phyloP scores from a whole-genome alignment of 2,888 invertebrate genomes.

The Drosophila mimetica region DNA sequence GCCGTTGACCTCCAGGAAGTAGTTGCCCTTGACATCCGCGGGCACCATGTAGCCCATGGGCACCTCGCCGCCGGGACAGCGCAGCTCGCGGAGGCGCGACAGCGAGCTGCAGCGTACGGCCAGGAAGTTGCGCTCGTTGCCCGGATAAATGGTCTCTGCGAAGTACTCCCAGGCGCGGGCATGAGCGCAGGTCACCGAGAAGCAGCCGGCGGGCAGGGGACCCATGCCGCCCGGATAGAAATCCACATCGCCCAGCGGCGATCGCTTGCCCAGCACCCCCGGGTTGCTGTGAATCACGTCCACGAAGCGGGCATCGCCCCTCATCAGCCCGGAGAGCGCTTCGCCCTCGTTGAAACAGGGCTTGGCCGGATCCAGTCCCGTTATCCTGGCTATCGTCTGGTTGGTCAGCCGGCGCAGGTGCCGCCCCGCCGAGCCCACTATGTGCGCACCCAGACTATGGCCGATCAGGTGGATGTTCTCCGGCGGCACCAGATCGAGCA shows the following conservation, averaged over 20 bases:
- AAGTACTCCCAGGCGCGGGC: slow-evolving; percentile 81
- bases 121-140: slow-evolving; percentile 82
- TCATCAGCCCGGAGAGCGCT: slow-evolving; percentile 75
- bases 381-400: slow-evolving; percentile 77
- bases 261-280: slow-evolving; percentile 82
- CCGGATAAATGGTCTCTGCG: slow-evolving; percentile 81
- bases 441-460: slow-evolving; percentile 84
- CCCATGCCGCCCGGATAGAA: slow-evolving; percentile 83
- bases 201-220: slow-evolving; percentile 80
- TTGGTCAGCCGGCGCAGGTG: slow-evolving; percentile 70
- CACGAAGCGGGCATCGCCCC: slow-evolving; percentile 83
- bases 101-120: slow-evolving; percentile 81
- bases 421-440: slow-evolving; percentile 82
- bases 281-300: slow-evolving; percentile 83
- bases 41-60: slow-evolving; percentile 82
- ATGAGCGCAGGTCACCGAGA: slow-evolving; percentile 80
- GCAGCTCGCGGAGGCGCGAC: slow-evolving; percentile 61
- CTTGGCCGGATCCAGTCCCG: slow-evolving; percentile 84
- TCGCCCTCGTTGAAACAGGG: slow-evolving; percentile 84
- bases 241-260: slow-evolving; percentile 82
- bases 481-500: slow-evolving; percentile 72
- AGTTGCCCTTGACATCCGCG: slow-evolving; percentile 77
- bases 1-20: slow-evolving; percentile 79
- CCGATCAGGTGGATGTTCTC: slow-evolving; percentile 83
- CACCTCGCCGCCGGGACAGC: slow-evolving; percentile 68